Evolutionary conservation across 30 jellyfish, hydroid and myxozoan species (phyloP).

Genomic region (Aurelia sp.): DNA sequence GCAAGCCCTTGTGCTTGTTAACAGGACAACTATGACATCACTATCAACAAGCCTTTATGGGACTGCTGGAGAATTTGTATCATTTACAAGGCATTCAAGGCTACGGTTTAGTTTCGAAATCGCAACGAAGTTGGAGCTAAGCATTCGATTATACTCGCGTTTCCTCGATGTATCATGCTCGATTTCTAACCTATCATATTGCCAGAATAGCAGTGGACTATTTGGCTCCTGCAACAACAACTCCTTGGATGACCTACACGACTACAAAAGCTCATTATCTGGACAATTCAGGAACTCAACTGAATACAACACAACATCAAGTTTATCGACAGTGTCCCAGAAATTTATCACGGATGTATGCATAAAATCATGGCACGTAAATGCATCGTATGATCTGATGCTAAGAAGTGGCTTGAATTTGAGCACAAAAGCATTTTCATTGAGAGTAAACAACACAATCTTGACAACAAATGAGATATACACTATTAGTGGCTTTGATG

Average conservation of each 20-base stretch:
- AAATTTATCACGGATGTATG: not conserved
- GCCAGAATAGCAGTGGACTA: constrained; percentile 57
- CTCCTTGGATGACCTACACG: constrained; percentile 32
- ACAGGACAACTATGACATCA: constrained; percentile 13
- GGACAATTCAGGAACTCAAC: constrained; percentile 6
- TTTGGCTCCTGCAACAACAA: constrained; percentile 53
- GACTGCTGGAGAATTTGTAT: not conserved
- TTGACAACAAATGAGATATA: constrained; percentile 31
- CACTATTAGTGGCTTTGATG: constrained; percentile 23
- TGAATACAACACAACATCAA: constrained; percentile 1
- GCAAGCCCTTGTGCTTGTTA: not conserved
- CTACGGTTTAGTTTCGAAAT: constrained; percentile 14
- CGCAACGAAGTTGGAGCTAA: not conserved
- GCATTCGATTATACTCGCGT: not conserved
- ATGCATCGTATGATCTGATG: constrained; percentile 2
- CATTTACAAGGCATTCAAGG: constrained; percentile 6
- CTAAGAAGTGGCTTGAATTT: not conserved
- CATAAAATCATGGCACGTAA: constrained; percentile 44
- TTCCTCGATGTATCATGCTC: constrained; percentile 40
- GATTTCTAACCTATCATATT: not conserved
- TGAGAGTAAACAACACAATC: constrained; percentile 38
- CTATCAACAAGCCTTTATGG: not conserved
- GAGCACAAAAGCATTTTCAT: constrained; percentile 21
- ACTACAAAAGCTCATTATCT: constrained; percentile 9
- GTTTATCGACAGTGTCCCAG: constrained; percentile 32